Evolutionary conservation across 1,140 invertebrate species (phyloP), one percentile per base, ranked within the genome.

Genomic region (Zaprionus africanus): DNA sequence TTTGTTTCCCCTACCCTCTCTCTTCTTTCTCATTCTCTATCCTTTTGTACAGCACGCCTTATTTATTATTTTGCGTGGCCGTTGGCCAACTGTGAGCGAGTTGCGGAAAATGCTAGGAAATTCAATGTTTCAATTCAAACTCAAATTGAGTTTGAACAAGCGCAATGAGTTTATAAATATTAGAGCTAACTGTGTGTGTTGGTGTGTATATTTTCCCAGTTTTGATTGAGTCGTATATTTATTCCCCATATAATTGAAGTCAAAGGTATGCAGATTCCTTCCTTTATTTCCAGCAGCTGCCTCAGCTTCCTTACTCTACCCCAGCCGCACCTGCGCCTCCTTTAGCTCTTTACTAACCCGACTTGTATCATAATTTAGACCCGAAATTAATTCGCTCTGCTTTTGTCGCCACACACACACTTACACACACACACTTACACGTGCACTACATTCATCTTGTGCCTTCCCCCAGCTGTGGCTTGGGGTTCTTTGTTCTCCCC

Each of bases 291-390:
- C 41, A 11, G 31, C 31, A 34, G 9, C 31, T 3, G 31, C 2
- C 31, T 11, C 0, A 3, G 31, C 9, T 11, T 34, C 31, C 9
- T 34, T 34, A 54, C 11, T 5, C 1, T 24, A 43, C 15, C 38
- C n/a, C n/a, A n/a, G n/a, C n/a, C 43, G 9, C 11, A 46, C 53
- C 5, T 57, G 13, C 11, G 24, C 19, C 5, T n/a, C 26, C 31
- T 19, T 46, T 57, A 34, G 41, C 26, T 56, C 63, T 60, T 43
- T 46, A 15, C 65, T 26, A 53, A 60, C 34, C 64, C 49, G 49
- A 34, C 64, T 46, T 75, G 56, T 78, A 56, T 65, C 76, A 78
- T 78, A 78, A 78, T 75, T 78, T 78, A 75, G 76, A 64, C 7
- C 36, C 54, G 51, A 78, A 78, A 69, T 75, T 69, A 78, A 78